Conservation (phyloP, 1,140 invertebrate genomes). For the Mesaphorura yosii region DNA sequence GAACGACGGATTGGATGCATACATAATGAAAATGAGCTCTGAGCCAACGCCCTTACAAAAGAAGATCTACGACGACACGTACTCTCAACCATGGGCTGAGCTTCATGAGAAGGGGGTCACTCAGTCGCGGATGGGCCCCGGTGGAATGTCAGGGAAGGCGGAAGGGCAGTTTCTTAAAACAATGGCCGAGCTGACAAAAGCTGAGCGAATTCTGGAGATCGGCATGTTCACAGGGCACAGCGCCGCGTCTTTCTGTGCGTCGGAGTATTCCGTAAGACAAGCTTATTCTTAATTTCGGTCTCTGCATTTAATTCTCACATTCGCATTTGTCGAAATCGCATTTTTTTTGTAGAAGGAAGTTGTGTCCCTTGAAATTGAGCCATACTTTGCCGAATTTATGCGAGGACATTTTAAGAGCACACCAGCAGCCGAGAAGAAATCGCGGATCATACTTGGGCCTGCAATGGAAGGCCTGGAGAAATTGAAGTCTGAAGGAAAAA, state of each 20-base stretch:
- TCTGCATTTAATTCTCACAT: no score
- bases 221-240: conserved; percentile 24
- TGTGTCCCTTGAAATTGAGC: conserved; percentile 16
- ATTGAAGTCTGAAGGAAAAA: conserved; percentile 16
- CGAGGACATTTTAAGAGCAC: conserved; percentile 10
- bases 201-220: conserved; percentile 21
- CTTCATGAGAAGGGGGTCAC: background rate
- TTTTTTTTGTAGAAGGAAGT: conserved; percentile 10
- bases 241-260: background rate
- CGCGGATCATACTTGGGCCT: conserved; percentile 14
- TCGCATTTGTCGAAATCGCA: background rate
- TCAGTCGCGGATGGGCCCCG: background rate
- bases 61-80: conserved; percentile 8
- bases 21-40: conserved; percentile 3
- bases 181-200: conserved; percentile 9
- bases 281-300: no score
- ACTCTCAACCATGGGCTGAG: conserved; percentile 1
- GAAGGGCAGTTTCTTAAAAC: conserved; percentile 15
- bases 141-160: background rate
- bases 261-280: background rate
- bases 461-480: conserved; percentile 13
- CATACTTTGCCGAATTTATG: conserved; percentile 18
- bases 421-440: conserved; percentile 15
- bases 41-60: background rate
- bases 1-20: background rate